These are phyloP conservation scores for Ostrea edulis DNA, from an alignment of 1,140 invertebrate genomes.

Conservation along the genomic window DNA sequence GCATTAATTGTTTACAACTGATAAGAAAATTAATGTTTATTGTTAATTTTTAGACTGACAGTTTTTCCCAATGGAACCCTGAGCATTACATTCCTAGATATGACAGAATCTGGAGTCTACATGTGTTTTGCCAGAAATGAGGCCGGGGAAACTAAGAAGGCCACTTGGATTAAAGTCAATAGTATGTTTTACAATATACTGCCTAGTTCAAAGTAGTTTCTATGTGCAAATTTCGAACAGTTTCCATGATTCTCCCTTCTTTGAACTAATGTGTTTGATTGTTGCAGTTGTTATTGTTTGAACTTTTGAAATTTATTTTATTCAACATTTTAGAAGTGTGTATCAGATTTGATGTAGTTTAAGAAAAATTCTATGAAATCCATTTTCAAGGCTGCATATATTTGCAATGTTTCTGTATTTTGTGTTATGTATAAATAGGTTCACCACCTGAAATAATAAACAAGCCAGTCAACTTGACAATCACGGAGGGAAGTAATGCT, in stretches of 20 bases:
- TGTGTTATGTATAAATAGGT: slow-evolving; percentile 59
- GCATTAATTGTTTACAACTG: no score
- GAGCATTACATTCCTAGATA: slow-evolving; percentile 88
- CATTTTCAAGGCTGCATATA: not conserved
- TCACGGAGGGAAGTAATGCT: slow-evolving; percentile 94
- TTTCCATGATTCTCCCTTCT: no score
- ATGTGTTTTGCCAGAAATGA: slow-evolving; percentile 90
- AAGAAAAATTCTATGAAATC: no score
- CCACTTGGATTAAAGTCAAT: slow-evolving; percentile 96
- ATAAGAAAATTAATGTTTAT: no score
- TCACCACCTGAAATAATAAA: slow-evolving; percentile 67
- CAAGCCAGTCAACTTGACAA: slow-evolving; percentile 91
- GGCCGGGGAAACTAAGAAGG: slow-evolving; percentile 92
- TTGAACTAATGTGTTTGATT: no score
- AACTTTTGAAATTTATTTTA: no score
- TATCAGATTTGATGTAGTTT: no score
- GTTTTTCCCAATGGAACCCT: slow-evolving; percentile 70
- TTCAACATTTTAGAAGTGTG: no score
- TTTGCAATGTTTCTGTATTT: slow-evolving; percentile 27
- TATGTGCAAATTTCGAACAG: no score
- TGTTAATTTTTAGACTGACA: slow-evolving; percentile 54
- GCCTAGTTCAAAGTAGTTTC: no score
- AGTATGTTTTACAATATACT: slow-evolving; percentile 85
- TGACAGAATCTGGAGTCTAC: slow-evolving; percentile 95
- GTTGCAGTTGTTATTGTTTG: no score